These are phyloP conservation scores for Tiliqua scincoides DNA, from an alignment of 2,113 vertebrate species.

Conservation along the genomic window DNA sequence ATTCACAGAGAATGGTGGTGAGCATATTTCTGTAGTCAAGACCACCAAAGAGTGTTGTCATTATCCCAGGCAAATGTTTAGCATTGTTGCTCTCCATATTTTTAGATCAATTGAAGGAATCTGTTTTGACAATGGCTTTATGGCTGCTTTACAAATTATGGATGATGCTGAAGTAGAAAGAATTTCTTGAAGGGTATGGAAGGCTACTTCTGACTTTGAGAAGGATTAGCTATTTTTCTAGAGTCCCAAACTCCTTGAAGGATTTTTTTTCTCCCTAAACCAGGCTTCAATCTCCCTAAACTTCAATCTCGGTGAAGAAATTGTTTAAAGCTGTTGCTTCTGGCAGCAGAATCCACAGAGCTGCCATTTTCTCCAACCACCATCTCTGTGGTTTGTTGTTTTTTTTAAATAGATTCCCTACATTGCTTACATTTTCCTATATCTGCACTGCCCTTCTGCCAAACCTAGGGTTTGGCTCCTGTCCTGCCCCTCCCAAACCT, in stretches of 20 bases:
- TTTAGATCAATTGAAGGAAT: conserved; percentile 38
- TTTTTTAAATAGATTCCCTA: background rate
- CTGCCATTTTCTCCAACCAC: background rate
- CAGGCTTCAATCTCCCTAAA: no score
- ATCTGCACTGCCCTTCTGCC: no score
- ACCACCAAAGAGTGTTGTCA: conserved; percentile 48
- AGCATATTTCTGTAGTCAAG: conserved; percentile 59
- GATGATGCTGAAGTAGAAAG: background rate
- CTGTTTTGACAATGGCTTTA: conserved; percentile 54
- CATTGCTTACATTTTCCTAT: no score
- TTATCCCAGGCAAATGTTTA: conserved; percentile 34
- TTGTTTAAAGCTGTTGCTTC: background rate
- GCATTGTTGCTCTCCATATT: conserved; percentile 53
- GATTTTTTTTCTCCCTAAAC: background rate
- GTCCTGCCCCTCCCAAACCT: no score
- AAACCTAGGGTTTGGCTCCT: no score
- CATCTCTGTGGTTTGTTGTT: background rate
- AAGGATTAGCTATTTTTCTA: background rate
- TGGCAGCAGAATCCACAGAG: background rate
- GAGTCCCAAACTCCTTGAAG: background rate
- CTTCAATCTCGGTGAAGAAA: background rate
- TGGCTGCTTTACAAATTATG: background rate
- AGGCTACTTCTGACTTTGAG: background rate
- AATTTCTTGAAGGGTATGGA: background rate
- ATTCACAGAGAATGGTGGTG: conserved; percentile 46